Percentiles rank a stretch among this genome's conserved stretches.
Conservation (phyloP, 2,113 vertebrate genomes). For the Nymphicus hollandicus region DNA sequence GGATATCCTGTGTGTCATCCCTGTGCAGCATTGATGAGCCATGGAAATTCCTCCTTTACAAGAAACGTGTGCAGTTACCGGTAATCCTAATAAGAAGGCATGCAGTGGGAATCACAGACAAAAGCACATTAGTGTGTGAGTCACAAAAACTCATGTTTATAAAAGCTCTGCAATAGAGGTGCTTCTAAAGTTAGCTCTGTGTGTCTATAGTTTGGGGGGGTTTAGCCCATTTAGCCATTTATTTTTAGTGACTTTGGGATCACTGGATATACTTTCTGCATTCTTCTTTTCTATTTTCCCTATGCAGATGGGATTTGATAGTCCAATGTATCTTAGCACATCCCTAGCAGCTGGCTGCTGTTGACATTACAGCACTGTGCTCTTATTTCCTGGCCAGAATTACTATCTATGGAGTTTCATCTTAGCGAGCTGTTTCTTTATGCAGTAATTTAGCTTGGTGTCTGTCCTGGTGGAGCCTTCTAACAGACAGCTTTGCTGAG, state of each 20-base stretch:
- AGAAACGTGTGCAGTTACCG: not conserved
- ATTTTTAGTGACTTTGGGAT: not conserved
- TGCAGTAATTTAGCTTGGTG: not conserved
- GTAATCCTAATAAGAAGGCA: conserved; percentile 26
- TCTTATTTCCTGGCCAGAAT: not conserved
- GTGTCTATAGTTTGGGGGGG: not conserved
- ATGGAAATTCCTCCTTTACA: conserved; percentile 13
- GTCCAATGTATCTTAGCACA: not conserved
- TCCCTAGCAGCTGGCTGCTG: not conserved
- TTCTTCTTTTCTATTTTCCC: not conserved
- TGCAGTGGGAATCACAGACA: not conserved
- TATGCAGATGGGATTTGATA: not conserved
- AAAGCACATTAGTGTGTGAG: conserved; percentile 24
- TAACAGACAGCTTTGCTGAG: not conserved
- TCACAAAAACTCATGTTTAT: not conserved
- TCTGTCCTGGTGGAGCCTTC: not conserved
- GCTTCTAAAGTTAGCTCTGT: not conserved
- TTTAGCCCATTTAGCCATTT: not conserved
- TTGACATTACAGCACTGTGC: not conserved
- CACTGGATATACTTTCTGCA: not conserved
- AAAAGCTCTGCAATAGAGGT: not conserved
- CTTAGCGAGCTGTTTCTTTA: not conserved
- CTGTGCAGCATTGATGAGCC: not conserved
- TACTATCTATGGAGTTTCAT: not conserved
- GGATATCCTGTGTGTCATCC: conserved; percentile 50